Percentiles rank a stretch among this genome's conserved stretches.
phyloP scores from a whole-genome alignment of 2,113 vertebrate species.

The Siphamia tubifer region DNA sequence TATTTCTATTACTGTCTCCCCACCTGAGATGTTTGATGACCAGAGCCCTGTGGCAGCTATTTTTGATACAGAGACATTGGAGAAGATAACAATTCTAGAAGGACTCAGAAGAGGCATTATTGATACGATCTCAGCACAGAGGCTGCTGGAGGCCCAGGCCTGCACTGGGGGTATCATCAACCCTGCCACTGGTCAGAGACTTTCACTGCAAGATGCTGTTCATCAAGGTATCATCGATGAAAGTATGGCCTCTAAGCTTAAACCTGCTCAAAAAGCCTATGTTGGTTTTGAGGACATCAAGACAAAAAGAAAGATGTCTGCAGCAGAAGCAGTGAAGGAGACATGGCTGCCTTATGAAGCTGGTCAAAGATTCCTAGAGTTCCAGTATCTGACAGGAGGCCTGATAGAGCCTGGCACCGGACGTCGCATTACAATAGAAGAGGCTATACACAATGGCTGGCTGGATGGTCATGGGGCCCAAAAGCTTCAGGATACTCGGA shows the following conservation, averaged over 20 bases:
- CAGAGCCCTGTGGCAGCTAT: constrained; percentile 91
- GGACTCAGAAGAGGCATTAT: constrained; percentile 89
- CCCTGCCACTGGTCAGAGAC: constrained; percentile 86
- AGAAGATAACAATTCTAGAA: constrained; percentile 93
- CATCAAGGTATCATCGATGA: constrained; percentile 88
- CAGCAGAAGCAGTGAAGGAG: constrained; percentile 94
- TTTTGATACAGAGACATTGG: constrained; percentile 95
- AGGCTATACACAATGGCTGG: constrained; percentile 90
- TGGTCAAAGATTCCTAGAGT: constrained; percentile 95
- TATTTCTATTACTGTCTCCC: constrained; percentile 82
- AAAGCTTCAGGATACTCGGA: constrained; percentile 90
- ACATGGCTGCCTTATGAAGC: constrained; percentile 96
- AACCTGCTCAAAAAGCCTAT: constrained; percentile 94
- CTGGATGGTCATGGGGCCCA: constrained; percentile 88
- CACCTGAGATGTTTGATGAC: constrained; percentile 89
- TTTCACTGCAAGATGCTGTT: constrained; percentile 88
- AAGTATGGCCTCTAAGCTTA: constrained; percentile 89
- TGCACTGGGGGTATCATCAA: constrained; percentile 95
- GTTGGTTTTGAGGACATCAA: constrained; percentile 94
- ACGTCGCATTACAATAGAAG: constrained; percentile 85
- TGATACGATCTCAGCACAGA: constrained; percentile 92
- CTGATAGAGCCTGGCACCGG: constrained; percentile 87
- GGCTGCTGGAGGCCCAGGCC: constrained; percentile 92
- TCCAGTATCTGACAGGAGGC: constrained; percentile 95
- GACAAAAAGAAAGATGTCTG: constrained; percentile 90